Percentiles rank a stretch among this genome's conserved stretches.
phyloP scores from a whole-genome alignment of 2,797 vertebrate species.

The Heliangelus exortis region DNA sequence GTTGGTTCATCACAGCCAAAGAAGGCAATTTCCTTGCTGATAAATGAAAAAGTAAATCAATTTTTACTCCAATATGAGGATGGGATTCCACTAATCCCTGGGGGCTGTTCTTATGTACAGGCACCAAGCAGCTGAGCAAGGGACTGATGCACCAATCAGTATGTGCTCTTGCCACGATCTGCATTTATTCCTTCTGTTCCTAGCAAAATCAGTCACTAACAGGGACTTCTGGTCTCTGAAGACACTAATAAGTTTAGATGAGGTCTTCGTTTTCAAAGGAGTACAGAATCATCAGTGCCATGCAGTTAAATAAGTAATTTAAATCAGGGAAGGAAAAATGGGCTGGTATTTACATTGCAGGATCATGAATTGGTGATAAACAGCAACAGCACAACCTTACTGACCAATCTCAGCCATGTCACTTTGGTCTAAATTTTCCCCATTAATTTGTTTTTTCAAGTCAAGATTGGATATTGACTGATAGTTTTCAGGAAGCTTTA shows the following conservation, averaged over 20 bases:
- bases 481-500: neutral
- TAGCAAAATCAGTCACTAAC: neutral
- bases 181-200: neutral
- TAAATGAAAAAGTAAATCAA: conserved; percentile 46
- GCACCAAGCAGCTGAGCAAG: neutral
- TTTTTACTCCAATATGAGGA: conserved; percentile 1
- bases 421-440: neutral
- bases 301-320: neutral
- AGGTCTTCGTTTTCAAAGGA: neutral
- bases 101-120: neutral
- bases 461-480: neutral
- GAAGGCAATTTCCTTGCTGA: conserved; percentile 38
- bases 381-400: neutral
- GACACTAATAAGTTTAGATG: neutral
- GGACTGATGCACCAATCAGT: neutral
- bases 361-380: neutral
- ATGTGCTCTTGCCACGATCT: neutral
- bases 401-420: accelerated
- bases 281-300: neutral
- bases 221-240: neutral
- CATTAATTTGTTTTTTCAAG: neutral
- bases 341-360: neutral
- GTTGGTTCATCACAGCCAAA: conserved; percentile 27
- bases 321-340: neutral
- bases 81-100: neutral